These are phyloP conservation scores for Poecilia wingei DNA, from an alignment of 2,797 vertebrate species.

Conservation along the genomic window DNA sequence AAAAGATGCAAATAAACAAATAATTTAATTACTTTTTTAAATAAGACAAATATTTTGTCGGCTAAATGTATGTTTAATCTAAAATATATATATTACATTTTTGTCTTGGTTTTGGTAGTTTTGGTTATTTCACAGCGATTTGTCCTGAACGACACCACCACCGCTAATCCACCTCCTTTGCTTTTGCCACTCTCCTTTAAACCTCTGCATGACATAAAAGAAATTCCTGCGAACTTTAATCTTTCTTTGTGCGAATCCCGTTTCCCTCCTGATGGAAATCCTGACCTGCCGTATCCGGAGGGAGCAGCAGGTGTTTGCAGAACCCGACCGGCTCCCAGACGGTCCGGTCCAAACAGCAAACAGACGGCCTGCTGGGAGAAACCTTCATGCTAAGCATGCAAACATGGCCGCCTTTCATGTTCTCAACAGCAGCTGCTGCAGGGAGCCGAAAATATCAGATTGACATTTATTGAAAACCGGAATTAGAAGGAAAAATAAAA, in stretches of 20 bases:
- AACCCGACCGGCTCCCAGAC: constrained; percentile 30
- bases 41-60: too few relatives aligned
- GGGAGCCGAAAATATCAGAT: neutral
- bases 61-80: too few relatives aligned
- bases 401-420: constrained; percentile 15
- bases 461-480: constrained; percentile 12
- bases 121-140: neutral
- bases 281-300: neutral
- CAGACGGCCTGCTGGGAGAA: constrained; percentile 56
- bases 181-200: neutral
- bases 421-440: neutral
- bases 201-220: neutral
- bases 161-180: neutral
- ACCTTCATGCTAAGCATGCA: constrained; percentile 40
- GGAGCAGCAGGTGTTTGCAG: constrained; percentile 15
- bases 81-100: too few relatives aligned
- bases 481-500: neutral
- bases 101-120: too few relatives aligned
- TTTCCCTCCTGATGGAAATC: neutral
- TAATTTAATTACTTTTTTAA: too few relatives aligned
- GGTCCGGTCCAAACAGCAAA: constrained; percentile 53
- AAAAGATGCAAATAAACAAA: too few relatives aligned
- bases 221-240: neutral
- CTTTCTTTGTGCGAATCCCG: neutral
- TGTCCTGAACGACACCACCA: neutral